These are phyloP conservation scores for Epirrita christyi DNA, from an alignment of 2,888 invertebrate genomes.

Conservation along the genomic window DNA sequence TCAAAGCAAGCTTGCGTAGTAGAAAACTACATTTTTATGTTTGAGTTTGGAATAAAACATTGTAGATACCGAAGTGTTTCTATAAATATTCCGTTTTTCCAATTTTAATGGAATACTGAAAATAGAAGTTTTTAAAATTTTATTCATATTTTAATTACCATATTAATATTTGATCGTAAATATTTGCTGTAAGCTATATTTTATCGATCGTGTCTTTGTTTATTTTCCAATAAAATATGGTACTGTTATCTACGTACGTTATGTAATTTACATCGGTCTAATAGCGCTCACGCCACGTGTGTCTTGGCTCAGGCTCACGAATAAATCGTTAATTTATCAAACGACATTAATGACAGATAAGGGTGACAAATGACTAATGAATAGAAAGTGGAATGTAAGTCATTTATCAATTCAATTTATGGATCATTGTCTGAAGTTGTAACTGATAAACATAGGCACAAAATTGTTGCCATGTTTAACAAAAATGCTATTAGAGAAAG, in stretches of 20 bases:
- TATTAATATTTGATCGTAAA: neutral
- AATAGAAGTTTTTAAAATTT: too few relatives aligned
- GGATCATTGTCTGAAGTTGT: too few relatives aligned
- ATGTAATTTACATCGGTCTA: conserved; percentile 12
- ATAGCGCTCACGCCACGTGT: conserved; percentile 27
- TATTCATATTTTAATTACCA: too few relatives aligned
- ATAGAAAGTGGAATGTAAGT: conserved; percentile 22
- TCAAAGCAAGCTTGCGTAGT: too few relatives aligned
- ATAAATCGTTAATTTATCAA: conserved; percentile 20
- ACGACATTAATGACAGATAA: conserved; percentile 16
- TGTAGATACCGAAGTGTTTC: too few relatives aligned
- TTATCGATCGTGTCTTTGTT: conserved; percentile 5
- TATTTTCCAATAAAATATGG: conserved; percentile 24
- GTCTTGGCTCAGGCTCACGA: conserved; percentile 30
- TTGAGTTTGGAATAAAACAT: too few relatives aligned
- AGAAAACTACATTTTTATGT: too few relatives aligned
- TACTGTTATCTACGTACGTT: conserved; percentile 16
- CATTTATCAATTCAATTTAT: neutral
- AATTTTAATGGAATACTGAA: too few relatives aligned
- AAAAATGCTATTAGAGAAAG: too few relatives aligned
- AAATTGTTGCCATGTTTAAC: conserved; percentile 1
- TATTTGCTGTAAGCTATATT: neutral
- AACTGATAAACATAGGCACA: neutral
- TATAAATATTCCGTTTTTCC: too few relatives aligned
- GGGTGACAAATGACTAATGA: conserved; percentile 10